phyloP scores from a whole-genome alignment of 2,797 vertebrate genomes.

The Anolis apletophallus region DNA sequence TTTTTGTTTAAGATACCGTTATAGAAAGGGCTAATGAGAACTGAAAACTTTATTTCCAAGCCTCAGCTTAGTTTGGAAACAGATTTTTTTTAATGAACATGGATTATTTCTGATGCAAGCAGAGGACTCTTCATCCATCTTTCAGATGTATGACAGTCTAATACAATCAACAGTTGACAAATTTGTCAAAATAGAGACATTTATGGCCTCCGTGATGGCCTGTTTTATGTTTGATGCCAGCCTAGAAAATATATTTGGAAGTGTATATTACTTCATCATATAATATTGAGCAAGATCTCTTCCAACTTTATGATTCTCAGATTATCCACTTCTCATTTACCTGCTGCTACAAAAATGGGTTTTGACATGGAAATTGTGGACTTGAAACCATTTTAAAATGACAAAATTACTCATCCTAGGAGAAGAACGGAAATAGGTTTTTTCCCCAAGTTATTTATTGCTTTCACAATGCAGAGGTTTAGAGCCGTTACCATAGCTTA shows the following conservation, averaged over 20 bases:
- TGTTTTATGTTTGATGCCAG: neutral
- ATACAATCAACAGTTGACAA: neutral
- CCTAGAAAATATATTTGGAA: slow-evolving; percentile 1
- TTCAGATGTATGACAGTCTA: neutral
- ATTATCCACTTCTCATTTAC: neutral
- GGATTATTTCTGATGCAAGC: neutral
- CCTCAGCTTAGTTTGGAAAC: neutral
- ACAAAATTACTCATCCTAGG: neutral
- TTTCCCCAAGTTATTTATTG: neutral
- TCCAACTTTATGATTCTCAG: no score
- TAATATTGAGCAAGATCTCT: neutral
- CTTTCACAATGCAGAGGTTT: neutral
- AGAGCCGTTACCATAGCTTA: neutral
- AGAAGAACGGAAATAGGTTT: slow-evolving; percentile 11
- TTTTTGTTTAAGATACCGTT: neutral
- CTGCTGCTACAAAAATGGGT: neutral
- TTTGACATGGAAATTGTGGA: neutral
- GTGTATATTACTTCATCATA: neutral
- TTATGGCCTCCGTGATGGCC: neutral
- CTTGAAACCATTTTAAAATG: neutral
- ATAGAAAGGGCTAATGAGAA: neutral
- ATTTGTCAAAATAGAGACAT: neutral
- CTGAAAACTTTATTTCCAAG: neutral
- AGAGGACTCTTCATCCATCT: neutral
- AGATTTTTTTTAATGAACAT: neutral